Percentiles rank a stretch among this genome's conserved stretches.
Evolutionary conservation across 2,113 vertebrate species (phyloP).

Genomic region (Datnioides undecimradiatus): DNA sequence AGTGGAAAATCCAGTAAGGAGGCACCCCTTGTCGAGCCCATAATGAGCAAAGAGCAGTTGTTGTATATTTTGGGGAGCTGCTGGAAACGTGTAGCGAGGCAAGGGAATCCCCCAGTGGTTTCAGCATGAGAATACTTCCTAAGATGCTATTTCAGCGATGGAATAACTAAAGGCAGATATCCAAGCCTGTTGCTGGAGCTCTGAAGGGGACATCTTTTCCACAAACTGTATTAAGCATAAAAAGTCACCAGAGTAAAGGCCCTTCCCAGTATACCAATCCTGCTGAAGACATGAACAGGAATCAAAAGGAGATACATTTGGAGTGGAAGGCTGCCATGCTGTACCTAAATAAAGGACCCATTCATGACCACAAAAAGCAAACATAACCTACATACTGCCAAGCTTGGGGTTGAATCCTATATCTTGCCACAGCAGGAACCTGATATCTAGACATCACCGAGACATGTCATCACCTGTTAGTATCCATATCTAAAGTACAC

Average conservation of each 20-base stretch:
- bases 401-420: constrained; percentile 25
- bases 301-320: not conserved
- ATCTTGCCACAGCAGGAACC: constrained; percentile 52
- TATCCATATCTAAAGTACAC: constrained; percentile 53
- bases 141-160: constrained; percentile 1
- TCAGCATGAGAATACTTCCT: constrained; percentile 42
- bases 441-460: constrained; percentile 45
- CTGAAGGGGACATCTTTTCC: not conserved
- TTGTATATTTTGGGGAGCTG: constrained; percentile 55
- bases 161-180: constrained; percentile 37
- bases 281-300: not conserved
- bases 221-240: not conserved
- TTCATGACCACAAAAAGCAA: constrained; percentile 46
- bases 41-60: constrained; percentile 58
- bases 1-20: constrained; percentile 71
- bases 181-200: constrained; percentile 2
- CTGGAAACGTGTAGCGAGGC: constrained; percentile 35
- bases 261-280: not conserved
- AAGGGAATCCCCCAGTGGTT: constrained; percentile 45
- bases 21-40: constrained; percentile 54
- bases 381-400: constrained; percentile 25
- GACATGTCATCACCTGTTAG: constrained; percentile 56
- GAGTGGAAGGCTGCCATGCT: not conserved
- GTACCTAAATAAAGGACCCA: constrained; percentile 40
- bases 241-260: not conserved